Percentiles rank a stretch among this genome's conserved stretches.
Evolutionary conservation across 2,888 invertebrate genomes (phyloP).

Genomic region (Sympetrum striolatum): DNA sequence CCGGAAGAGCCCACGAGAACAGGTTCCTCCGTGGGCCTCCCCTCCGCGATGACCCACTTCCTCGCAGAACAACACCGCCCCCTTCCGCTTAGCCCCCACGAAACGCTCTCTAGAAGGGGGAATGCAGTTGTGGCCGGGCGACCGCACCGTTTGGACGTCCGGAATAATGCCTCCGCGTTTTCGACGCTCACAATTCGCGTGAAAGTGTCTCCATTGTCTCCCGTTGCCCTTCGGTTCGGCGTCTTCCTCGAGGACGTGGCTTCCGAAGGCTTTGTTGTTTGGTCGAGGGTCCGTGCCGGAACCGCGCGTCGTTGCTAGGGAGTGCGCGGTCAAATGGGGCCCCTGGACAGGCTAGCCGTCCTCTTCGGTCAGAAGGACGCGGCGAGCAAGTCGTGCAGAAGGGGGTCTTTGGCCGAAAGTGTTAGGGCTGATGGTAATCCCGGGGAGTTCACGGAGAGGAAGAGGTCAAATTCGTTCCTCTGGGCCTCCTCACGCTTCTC

Average conservation of each 20-base stretch:
- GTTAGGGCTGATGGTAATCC: not conserved
- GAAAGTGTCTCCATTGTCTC: not conserved
- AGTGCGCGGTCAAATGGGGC: constrained; percentile 59
- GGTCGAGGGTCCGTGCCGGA: not conserved
- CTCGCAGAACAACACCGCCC: too few relatives aligned
- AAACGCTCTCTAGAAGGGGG: too few relatives aligned
- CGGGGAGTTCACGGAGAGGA: not conserved
- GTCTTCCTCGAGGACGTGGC: not conserved
- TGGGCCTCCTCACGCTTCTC: constrained; percentile 13
- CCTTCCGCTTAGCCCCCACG: too few relatives aligned
- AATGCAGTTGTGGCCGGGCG: too few relatives aligned
- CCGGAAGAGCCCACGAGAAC: too few relatives aligned
- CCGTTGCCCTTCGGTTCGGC: not conserved
- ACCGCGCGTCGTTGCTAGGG: not conserved
- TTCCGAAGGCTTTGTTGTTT: not conserved
- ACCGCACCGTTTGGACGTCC: not conserved
- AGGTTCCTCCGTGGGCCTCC: too few relatives aligned
- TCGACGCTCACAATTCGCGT: not conserved
- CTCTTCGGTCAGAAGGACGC: constrained; percentile 61
- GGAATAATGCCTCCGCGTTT: not conserved
- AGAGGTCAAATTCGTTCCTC: constrained; percentile 2
- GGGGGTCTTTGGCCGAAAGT: not conserved
- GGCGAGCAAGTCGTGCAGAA: not conserved
- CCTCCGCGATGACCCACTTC: too few relatives aligned
- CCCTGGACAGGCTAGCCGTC: constrained; percentile 68